Conservation (phyloP, 2,797 vertebrate species). For the Lophius americanus region DNA sequence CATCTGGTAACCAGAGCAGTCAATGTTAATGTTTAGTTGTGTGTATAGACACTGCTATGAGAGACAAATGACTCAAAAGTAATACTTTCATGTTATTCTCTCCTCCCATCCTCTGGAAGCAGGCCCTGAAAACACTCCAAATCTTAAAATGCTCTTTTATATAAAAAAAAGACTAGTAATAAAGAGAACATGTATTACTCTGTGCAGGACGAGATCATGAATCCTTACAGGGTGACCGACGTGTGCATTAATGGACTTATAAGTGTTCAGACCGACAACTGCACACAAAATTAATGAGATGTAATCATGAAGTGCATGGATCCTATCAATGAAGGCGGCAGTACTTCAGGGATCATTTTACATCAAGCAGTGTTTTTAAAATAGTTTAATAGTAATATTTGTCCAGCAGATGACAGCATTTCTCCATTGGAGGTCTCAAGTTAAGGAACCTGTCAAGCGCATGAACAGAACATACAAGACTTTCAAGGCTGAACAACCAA, state of each 20-base stretch:
- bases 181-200: background rate
- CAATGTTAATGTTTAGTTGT: conserved; percentile 55
- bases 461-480: background rate
- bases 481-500: conserved; percentile 17
- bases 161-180: conserved; percentile 36
- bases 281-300: background rate
- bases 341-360: background rate
- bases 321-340: conserved; percentile 3
- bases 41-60: conserved; percentile 32
- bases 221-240: conserved; percentile 13
- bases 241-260: background rate
- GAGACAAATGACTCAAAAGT: conserved; percentile 45
- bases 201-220: conserved; percentile 29
- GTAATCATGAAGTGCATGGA: background rate
- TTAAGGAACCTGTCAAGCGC: no score
- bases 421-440: conserved; percentile 9
- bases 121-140: conserved; percentile 48
- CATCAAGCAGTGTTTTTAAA: background rate
- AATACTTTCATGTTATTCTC: conserved; percentile 50
- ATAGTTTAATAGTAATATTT: conserved; percentile 1
- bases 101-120: conserved; percentile 38
- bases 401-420: conserved; percentile 61
- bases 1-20: conserved; percentile 56
- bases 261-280: background rate
- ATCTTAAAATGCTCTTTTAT: conserved; percentile 43